These are phyloP conservation scores for Catostylus mosaicus DNA, from an alignment of 30 jellyfish, hydroid and myxozoan genomes.

Conservation along the genomic window DNA sequence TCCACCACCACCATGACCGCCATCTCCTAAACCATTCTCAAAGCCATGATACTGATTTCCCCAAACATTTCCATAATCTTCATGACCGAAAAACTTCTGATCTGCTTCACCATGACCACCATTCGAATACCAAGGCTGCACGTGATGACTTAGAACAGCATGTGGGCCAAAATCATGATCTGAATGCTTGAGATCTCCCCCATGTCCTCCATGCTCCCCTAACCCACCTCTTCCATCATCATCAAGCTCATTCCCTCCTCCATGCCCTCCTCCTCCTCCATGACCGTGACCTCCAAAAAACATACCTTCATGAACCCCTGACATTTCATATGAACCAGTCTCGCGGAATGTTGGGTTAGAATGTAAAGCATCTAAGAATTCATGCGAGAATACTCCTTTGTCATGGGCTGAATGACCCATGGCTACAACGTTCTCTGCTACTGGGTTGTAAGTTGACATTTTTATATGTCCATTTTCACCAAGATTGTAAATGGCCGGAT, in stretches of 20 bases:
- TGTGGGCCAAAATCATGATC: conserved; percentile 68
- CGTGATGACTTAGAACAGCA: conserved; percentile 49
- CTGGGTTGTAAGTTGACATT: conserved; percentile 53
- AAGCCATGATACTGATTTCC: conserved; percentile 64
- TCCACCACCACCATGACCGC: conserved; percentile 18
- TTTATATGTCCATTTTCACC: conserved; percentile 64
- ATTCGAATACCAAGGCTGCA: conserved; percentile 61
- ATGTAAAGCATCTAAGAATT: conserved; percentile 50
- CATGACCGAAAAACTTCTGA: conserved; percentile 54
- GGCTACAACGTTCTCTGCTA: conserved; percentile 44
- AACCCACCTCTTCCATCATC: conserved; percentile 17
- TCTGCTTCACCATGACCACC: conserved; percentile 2
- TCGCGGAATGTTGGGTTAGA: conserved; percentile 43
- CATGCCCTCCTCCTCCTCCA: conserved; percentile 45
- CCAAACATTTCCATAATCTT: conserved; percentile 53
- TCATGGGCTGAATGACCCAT: conserved; percentile 47
- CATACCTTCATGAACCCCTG: conserved; percentile 48
- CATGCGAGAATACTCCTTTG: conserved; percentile 49
- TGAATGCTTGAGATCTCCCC: conserved; percentile 38
- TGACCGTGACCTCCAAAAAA: conserved; percentile 55
- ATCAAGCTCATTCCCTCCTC: conserved; percentile 12
- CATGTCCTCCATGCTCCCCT: conserved; percentile 40
- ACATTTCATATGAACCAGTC: conserved; percentile 38
- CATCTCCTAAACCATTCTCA: conserved; percentile 47
- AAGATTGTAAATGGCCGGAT: conserved; percentile 63